Base-by-base conservation (phyloP, 2,888 invertebrate genomes). In the Xanthorhoe spadicearia region DNA sequence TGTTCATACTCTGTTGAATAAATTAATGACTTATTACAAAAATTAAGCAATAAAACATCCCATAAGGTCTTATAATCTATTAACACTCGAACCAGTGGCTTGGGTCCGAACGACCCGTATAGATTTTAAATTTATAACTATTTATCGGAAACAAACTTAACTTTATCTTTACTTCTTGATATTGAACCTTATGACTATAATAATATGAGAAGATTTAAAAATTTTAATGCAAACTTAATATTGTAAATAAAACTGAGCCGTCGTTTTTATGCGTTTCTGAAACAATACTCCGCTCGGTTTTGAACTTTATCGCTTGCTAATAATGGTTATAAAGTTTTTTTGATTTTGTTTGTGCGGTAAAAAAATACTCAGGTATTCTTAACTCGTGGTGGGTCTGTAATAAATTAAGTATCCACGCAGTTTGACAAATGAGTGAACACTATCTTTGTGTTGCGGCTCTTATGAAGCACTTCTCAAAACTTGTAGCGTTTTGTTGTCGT, bases 361-460 rank as follows among this genome's bases (percentile, higher is more conserved):
- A 57, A 69, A 69, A 74, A 75, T 73, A 71, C 70, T 73, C 83
- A 86, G 85, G 87, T 87, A 88, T 88, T 84, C 82, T 79, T 85
- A 83, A 83, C 79, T 73, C 86, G 90, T 75, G 87, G 89, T 85
- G 88, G 92, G 92, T 90, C 92, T 74, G 82, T 78, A 85, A 92
- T 92, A 93, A 91, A 92, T n/a, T 92, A 90, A 92, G 88, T 89
- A 90, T 88, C 88, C 83, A 87, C 83, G 78, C 81, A 75, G 81
- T 82, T 86, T 91, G 92, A 92, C 92, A 92, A 93, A 93, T 93
- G 92, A 91, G 87, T 78, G 84, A 86, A 89, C 90, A 89, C 85
- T 83, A 78, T 82, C 78, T 89, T 88, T 89, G 88, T 87, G 82
- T 85, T 80, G 87, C 88, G 88, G 90, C 77, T 64, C 77, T 56